phyloP scores from a whole-genome alignment of 2,797 vertebrate genomes.

The Malurus leucopterus region DNA sequence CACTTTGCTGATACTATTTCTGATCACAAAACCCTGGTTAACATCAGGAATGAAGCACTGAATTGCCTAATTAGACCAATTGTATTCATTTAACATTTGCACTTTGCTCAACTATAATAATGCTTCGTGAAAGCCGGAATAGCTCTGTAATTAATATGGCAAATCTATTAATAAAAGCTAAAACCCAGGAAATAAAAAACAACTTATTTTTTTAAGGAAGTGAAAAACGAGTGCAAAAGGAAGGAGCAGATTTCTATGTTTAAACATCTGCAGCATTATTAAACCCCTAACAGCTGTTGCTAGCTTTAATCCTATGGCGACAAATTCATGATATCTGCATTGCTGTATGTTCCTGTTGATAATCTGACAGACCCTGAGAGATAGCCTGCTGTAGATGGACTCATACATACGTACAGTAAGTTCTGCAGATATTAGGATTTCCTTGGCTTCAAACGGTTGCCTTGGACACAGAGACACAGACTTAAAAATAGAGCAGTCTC shows the following conservation, averaged over 20 bases:
- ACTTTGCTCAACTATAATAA: not conserved
- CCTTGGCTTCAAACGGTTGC: conserved; percentile 66
- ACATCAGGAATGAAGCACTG: not conserved
- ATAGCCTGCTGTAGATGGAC: not conserved
- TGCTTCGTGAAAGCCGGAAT: not conserved
- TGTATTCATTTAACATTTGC: not conserved
- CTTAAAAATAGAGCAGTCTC: conserved; percentile 67
- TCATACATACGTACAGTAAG: not conserved
- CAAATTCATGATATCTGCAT: conserved; percentile 20
- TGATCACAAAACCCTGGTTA: not conserved
- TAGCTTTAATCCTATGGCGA: not conserved
- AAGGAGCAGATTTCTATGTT: not conserved
- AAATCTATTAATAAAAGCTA: conserved; percentile 7
- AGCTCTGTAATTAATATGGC: not conserved
- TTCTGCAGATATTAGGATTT: conserved; percentile 59
- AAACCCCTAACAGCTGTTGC: not conserved
- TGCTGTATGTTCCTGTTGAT: not conserved
- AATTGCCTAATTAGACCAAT: not conserved
- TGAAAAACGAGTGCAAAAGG: not conserved
- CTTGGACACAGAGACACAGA: conserved; percentile 72
- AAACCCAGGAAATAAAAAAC: not conserved
- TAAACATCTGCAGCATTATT: not conserved
- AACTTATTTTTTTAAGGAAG: not conserved
- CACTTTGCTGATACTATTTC: not conserved
- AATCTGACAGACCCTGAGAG: not conserved